These are phyloP conservation scores for Drosophila borealis DNA, from an alignment of 2,888 invertebrate species.

Conservation along the genomic window DNA sequence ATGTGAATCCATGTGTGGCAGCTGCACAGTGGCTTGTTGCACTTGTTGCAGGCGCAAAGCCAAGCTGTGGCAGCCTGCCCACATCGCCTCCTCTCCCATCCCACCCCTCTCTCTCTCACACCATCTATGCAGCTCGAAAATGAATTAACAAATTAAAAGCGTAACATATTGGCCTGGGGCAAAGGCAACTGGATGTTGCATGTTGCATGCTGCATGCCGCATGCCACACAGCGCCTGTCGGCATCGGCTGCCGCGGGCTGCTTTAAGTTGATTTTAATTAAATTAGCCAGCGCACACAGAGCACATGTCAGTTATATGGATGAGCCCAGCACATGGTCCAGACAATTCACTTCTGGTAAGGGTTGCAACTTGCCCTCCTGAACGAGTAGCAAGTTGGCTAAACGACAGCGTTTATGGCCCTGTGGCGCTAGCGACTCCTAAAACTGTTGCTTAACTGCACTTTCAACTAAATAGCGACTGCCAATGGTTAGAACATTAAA, in stretches of 20 bases:
- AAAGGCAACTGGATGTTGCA: slow-evolving; percentile 38
- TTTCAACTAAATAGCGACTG: neutral
- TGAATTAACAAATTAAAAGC: slow-evolving; percentile 78
- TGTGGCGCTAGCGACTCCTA: neutral
- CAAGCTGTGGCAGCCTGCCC: slow-evolving; percentile 20
- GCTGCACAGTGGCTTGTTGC: slow-evolving; percentile 49
- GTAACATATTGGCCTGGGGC: slow-evolving; percentile 69
- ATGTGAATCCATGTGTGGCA: slow-evolving; percentile 33
- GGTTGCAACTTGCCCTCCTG: slow-evolving; percentile 2
- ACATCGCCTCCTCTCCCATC: slow-evolving; percentile 3
- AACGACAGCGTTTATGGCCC: slow-evolving; percentile 22
- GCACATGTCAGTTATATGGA: slow-evolving; percentile 61
- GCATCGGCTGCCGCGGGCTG: slow-evolving; percentile 39
- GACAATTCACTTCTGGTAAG: slow-evolving; percentile 9
- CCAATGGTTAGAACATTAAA: neutral
- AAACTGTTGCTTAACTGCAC: slow-evolving; percentile 2
- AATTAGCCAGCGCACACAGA: slow-evolving; percentile 60
- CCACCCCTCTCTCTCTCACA: neutral
- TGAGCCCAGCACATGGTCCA: slow-evolving; percentile 22
- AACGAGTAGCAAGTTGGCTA: slow-evolving; percentile 7
- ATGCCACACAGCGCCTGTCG: slow-evolving; percentile 17
- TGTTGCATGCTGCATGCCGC: slow-evolving; percentile 35
- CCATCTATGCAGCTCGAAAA: slow-evolving; percentile 53
- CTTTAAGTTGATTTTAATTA: slow-evolving; percentile 77
- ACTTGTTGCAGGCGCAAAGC: slow-evolving; percentile 55